A percentile compares a stretch with the other conserved stretches of the same genome.
phyloP scores from a whole-genome alignment of 1,140 invertebrate species.

The Cotesia typhae region DNA sequence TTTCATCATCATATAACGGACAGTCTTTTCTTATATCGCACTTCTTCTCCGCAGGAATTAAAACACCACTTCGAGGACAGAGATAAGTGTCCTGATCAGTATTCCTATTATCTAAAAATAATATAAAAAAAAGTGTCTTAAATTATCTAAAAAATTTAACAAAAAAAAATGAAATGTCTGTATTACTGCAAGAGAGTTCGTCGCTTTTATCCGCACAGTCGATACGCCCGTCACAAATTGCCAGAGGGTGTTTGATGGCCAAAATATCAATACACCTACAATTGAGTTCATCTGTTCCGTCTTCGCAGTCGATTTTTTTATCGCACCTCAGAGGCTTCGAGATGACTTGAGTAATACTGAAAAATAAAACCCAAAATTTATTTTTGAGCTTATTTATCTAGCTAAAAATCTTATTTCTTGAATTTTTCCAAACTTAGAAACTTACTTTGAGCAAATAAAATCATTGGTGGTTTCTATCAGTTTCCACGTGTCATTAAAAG shows the following conservation, averaged over 20 bases:
- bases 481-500: no score
- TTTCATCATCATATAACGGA: slow-evolving; percentile 75
- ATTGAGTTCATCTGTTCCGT: slow-evolving; percentile 79
- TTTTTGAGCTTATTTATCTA: no score
- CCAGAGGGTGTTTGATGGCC: slow-evolving; percentile 59
- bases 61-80: slow-evolving; percentile 69
- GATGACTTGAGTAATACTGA: slow-evolving; percentile 73
- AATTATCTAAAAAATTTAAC: background rate
- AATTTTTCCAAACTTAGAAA: background rate
- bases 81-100: slow-evolving; percentile 64
- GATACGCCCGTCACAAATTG: slow-evolving; percentile 80
- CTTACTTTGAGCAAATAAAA: background rate
- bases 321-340: slow-evolving; percentile 72
- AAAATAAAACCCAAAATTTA: slow-evolving; percentile 43
- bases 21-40: slow-evolving; percentile 75
- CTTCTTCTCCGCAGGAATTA: slow-evolving; percentile 67
- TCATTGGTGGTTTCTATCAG: background rate
- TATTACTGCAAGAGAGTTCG: slow-evolving; percentile 75
- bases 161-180: slow-evolving; percentile 21
- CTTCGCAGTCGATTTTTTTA: slow-evolving; percentile 78
- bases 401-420: background rate
- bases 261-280: slow-evolving; percentile 80
- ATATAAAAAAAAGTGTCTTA: background rate
- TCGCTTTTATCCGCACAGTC: slow-evolving; percentile 82
- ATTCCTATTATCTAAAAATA: slow-evolving; percentile 66